Conservation (phyloP, 2,888 invertebrate genomes). For the Caenorhabditis angaria region DNA sequence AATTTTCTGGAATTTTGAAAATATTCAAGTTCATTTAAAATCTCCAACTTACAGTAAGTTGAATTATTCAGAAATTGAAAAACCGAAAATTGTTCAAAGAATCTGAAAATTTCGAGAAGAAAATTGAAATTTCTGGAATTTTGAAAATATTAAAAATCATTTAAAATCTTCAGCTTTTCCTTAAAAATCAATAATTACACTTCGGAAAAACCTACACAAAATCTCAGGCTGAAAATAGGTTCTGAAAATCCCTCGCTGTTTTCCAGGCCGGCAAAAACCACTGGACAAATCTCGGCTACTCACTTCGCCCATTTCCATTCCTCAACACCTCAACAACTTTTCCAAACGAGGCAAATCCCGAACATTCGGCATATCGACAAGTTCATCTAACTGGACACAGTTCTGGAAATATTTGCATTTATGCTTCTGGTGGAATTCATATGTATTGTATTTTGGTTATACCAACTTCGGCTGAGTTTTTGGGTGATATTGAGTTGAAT, state of each 20-base stretch:
- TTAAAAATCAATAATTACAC: too few relatives aligned
- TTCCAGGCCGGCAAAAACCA: conserved; percentile 16
- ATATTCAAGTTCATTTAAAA: too few relatives aligned
- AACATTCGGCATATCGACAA: conserved; percentile 23
- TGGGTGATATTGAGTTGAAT: neutral
- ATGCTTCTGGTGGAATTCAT: conserved; percentile 22
- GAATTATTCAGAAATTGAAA: too few relatives aligned
- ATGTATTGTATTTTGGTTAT: conserved; percentile 18
- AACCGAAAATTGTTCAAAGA: too few relatives aligned
- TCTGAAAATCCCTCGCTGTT: neutral
- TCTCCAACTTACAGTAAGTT: too few relatives aligned
- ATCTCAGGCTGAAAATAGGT: neutral
- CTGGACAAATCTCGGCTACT: conserved; percentile 18
- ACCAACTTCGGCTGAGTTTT: conserved; percentile 21
- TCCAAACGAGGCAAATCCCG: too few relatives aligned
- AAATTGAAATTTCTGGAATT: too few relatives aligned
- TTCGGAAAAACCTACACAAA: neutral
- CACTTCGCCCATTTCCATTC: conserved; percentile 26
- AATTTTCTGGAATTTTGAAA: too few relatives aligned
- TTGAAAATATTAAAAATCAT: too few relatives aligned
- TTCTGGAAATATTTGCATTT: conserved; percentile 30
- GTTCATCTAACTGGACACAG: conserved; percentile 33
- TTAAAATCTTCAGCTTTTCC: too few relatives aligned
- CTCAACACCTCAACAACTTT: too few relatives aligned
- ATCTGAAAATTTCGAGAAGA: too few relatives aligned